Evolutionary conservation across 1,140 invertebrate genomes (phyloP), one percentile per base, ranked within the genome.

Genomic region (Drosophila lowei): DNA sequence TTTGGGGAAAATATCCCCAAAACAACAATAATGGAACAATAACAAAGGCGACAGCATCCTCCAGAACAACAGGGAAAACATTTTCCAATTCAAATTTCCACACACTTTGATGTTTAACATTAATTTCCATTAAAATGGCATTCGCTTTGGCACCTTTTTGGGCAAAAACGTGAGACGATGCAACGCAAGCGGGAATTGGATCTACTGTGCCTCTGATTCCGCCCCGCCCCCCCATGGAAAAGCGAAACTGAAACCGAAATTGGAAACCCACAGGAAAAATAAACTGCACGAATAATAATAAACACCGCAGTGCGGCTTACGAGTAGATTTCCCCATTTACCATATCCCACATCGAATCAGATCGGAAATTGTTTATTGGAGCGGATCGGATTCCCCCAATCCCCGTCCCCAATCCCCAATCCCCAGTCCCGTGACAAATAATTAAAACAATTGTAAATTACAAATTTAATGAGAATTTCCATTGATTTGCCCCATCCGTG

Each of bases 111-210:
- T 60, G 53, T 75, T 7, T 74, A 86, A 71, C 55, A 81, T 85
- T 77, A 70, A 78, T 71, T 65, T 47, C 62, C 68, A 88, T 81
- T 81, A 81, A 77, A 85, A 77, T 72, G 86, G 30, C 64, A 88
- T 61, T 60, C 16, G 28, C 44, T 60, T 48, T 66, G 43, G 49
- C 58, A 34, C 34, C 44, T 52, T 48, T 62, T 65, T 56, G 43
- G 56, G 34, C 11, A 70, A 42, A 61, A 44, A 55, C 52, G 42
- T 41, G 30, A 47, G 18, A 34, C 30, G 3, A 38, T 38, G 41
- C 50, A 52, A 23, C 81, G 81, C 21, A 23, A n/a, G n/a, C n/a
- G n/a, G n/a, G n/a, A n/a, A n/a, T n/a, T n/a, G 18, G 18, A 18
- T 18, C 18, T 2, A 18, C 18, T n/a, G n/a, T n/a, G n/a, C n/a